Base-by-base conservation (phyloP, 2,113 vertebrate genomes). In the Accipiter virgatus region DNA sequence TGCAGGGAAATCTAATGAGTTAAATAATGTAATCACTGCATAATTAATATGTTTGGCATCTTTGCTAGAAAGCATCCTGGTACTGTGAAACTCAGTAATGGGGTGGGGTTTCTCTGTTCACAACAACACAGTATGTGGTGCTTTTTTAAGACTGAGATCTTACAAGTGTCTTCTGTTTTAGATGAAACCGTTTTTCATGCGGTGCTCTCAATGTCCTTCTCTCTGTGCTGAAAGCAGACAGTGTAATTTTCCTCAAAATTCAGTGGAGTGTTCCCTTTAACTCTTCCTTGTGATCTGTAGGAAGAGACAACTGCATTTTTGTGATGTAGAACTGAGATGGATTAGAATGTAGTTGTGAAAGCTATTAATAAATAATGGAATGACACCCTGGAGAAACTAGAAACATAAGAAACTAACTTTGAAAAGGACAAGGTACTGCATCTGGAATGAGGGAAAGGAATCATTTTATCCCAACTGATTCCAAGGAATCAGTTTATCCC, bases 1-100 rank as follows among this genome's bases (percentile, higher is more conserved):
- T 83, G 79, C 53, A 71, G 93, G 86, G 86, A 95, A 95, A 96
- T 97, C 53, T 96, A 96, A 95, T 95, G 79, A 93, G 42, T 95
- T 97, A 93, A 94, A 93, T 95, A 89, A 93, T 87, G 85, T 94
- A 92, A 84, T 96, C 94, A 52, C 74, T 96, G 50, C 70, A 52
- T 95, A 74, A 83, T 94, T 88, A 80, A 90, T 93, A 84, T 16
- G 72, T 73, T 95, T 77, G 82, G n/a, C 55, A 13, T 89, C 92
- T 94, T 97, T 97, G 48, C 84, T 93, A 0, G 81, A 52, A 70
- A 61, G 50, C 58, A 16, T 83, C 71, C 66, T 77, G 18, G 29
- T 93, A 45, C 53, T 53, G 86, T 91, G 81, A 42, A 93, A 86
- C 48, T 85, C 89, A 59, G 62, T 47, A 82, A n/a, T 43, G 36